phyloP scores from a whole-genome alignment of 2,113 vertebrate species.

The Uropsilus gracilis region DNA sequence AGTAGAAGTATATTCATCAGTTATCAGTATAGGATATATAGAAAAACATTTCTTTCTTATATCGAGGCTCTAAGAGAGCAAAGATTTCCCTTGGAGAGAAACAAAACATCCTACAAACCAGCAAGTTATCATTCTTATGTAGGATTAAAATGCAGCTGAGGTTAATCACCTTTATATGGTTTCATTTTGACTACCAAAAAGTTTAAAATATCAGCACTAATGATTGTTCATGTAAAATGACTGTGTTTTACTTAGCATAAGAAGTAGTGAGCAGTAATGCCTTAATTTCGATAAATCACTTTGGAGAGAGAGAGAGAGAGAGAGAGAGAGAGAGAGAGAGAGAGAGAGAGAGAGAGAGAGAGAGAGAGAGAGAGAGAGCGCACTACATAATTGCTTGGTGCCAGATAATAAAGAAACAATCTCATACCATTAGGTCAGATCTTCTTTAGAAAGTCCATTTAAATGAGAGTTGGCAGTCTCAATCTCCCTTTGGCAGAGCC shows the following conservation, averaged over 20 bases:
- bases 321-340: background rate
- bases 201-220: background rate
- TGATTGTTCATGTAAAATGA: background rate
- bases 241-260: background rate
- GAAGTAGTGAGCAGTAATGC: background rate
- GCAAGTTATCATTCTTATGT: background rate
- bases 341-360: background rate
- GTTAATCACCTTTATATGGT: background rate
- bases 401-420: constrained; percentile 15
- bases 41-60: background rate
- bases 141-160: background rate
- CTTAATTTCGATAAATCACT: background rate
- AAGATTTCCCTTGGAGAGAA: background rate
- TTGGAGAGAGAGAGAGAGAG: background rate
- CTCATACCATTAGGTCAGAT: background rate
- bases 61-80: background rate
- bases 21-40: background rate
- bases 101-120: background rate
- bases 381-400: background rate
- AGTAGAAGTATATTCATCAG: background rate
- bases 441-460: constrained; percentile 29
- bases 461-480: background rate
- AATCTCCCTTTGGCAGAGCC: background rate
- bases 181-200: background rate
- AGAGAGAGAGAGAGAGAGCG: background rate